Conservation (phyloP, 2,113 vertebrate species). For the Tringa solitaria region DNA sequence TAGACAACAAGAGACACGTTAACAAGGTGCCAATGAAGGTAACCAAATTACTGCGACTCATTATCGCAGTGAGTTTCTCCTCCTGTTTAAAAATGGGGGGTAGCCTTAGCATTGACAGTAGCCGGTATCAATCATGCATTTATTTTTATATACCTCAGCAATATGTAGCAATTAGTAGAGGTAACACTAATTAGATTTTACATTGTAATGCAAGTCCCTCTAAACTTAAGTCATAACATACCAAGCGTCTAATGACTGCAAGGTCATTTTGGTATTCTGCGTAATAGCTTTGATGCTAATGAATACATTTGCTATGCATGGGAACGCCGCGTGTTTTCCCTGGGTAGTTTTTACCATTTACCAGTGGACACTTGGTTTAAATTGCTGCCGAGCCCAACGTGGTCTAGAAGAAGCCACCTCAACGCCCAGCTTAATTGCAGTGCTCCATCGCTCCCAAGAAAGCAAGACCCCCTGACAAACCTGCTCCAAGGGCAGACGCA, state of each 20-base stretch:
- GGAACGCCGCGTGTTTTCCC: slow-evolving; percentile 57
- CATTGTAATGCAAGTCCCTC: slow-evolving; percentile 71
- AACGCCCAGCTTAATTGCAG: slow-evolving; percentile 29
- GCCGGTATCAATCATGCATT: slow-evolving; percentile 23
- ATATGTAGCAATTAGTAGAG: slow-evolving; percentile 72
- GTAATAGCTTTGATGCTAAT: slow-evolving; percentile 69
- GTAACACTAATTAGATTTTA: slow-evolving; percentile 76
- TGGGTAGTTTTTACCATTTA: slow-evolving; percentile 68
- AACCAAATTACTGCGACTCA: neutral
- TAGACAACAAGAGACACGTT: neutral
- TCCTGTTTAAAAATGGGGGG: neutral
- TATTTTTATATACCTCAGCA: slow-evolving; percentile 65
- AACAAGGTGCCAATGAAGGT: neutral
- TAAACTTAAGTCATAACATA: slow-evolving; percentile 74
- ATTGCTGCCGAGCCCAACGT: slow-evolving; percentile 54
- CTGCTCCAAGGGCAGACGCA: neutral
- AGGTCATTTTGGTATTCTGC: slow-evolving; percentile 64
- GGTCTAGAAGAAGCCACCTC: slow-evolving; percentile 42
- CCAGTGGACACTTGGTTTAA: slow-evolving; percentile 68
- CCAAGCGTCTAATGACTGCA: slow-evolving; percentile 70
- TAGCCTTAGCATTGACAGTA: neutral
- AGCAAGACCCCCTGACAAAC: neutral
- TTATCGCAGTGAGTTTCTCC: neutral
- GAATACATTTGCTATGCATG: slow-evolving; percentile 70
- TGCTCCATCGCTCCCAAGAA: neutral